Base-by-base conservation (phyloP, 2,797 vertebrate species). In the Enteromius paludinosus region DNA sequence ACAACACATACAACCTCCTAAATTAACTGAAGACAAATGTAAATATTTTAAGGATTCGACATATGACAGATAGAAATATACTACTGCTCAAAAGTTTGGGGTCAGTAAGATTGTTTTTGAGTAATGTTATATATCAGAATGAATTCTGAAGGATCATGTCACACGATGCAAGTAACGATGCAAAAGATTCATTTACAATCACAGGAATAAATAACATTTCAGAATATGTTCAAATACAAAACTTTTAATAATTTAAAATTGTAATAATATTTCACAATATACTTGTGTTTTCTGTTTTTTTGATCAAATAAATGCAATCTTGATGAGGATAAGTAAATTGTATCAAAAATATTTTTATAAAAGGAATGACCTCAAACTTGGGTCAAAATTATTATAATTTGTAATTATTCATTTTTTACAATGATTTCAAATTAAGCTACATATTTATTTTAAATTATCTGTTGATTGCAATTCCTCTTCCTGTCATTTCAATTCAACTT, bases 1-100 rank as follows among this genome's bases (percentile, higher is more conserved):
- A 14, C 4, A 30, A 30, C 88, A 85, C 90, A 90, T 87, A 79
- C 84, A 82, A 83, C 8, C 47, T 82, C 20, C 5, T 47, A 18
- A 47, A 64, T 45, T 10, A 77, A 25, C 35, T 64, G 17, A 23
- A 61, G 43, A 28, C 38, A 62, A 25, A 64, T 45, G n/a, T n/a
- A 77, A 23, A 45, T 43, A 12, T 62, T 62, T 18, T 2, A 10
- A 45, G 35, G 17, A 28, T n/a, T 11, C 56, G 2, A 23, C 38
- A 62, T 18, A 54, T 2, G 35, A 15, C 23, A 20, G 59, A 76
- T 11, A 83, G 62, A 88, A 83, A 90, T 35, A 78, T 87, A 64
- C 17, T 12, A 47, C 23, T 5, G 28, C 20, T 14, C 10, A n/a
- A 72, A 52, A 3, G 23, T 71, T 49, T 71, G 18, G 17, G 25